Evolutionary conservation across 1,140 invertebrate species (phyloP), one percentile per base, ranked within the genome.

Genomic region (Asbolus verrucosus): DNA sequence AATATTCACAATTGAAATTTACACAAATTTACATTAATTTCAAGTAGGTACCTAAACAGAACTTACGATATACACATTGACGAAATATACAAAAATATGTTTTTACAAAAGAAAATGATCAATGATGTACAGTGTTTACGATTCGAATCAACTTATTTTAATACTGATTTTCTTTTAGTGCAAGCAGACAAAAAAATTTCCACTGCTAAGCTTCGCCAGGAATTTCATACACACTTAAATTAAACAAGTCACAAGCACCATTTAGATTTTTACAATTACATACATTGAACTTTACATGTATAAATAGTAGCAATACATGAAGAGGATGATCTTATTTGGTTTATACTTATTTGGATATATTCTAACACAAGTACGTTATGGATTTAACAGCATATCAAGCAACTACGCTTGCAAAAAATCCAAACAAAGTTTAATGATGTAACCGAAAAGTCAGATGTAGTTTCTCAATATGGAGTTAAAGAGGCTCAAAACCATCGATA

Each of bases 1-100:
- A 70, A 76, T 70, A 70, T 75, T 75, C 70, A 75, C 63, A 75
- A 74, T 75, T 62, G 73, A 54, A 73, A 73, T 75, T 74, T 75
- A 72, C 72, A 76, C 60, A 75, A 71, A 68, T 68, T 63, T 73
- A 74, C 67, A 43, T 46, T 50, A 61, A 54, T 67, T 60, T 67
- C 46, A 54, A 69, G 70, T 71, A 75, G 73, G 75, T 75, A 76
- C 73, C 69, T 67, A 65, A 75, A 30, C 18, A n/a, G 19, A 65
- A 65, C 8, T 4, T 4, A 69, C 66, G 46, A 61, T 73, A 70
- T 74, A 39, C 69, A 76, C 67, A 73, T 65, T 18, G 11, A 21
- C 21, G 39, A 65, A 39, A 65, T 41, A 14, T 65, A 65, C 62
- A 65, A 41, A 65, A 65, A 62, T 65, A 71, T 59, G 59, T 70